Conservation (phyloP, 2,113 vertebrate species). For the Cyprinus carpio region DNA sequence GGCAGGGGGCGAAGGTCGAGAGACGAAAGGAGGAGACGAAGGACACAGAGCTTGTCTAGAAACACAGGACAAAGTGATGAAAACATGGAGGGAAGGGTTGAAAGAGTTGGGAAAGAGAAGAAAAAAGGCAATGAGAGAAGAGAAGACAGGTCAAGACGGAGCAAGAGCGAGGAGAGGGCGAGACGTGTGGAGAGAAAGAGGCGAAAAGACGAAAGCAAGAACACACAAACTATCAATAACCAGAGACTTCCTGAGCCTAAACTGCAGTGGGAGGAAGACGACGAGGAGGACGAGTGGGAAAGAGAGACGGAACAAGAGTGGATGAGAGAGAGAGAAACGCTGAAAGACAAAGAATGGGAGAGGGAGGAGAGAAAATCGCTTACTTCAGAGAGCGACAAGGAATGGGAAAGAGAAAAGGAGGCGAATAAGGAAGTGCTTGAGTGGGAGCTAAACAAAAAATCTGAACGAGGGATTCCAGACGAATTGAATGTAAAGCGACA, state of each 20-base stretch:
- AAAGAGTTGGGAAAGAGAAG: background rate
- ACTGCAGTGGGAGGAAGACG: conserved; percentile 7
- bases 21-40: conserved; percentile 55
- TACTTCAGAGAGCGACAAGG: conserved; percentile 1
- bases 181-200: conserved; percentile 33
- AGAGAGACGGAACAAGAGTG: background rate
- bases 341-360: background rate
- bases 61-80: conserved; percentile 33
- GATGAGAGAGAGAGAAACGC: conserved; percentile 13
- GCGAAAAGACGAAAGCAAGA: conserved; percentile 29
- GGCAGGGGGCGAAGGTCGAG: conserved; percentile 38
- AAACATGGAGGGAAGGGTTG: conserved; percentile 1
- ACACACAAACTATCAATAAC: background rate
- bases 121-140: background rate
- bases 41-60: conserved; percentile 68
- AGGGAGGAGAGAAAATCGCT: conserved; percentile 3
- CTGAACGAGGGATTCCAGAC: background rate
- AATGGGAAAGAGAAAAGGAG: background rate
- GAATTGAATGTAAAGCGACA: background rate
- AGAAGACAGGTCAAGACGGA: background rate
- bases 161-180: conserved; percentile 19
- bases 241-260: conserved; percentile 42
- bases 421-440: background rate
- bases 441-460: conserved; percentile 8
- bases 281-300: background rate